Evolutionary conservation across 2,888 invertebrate species (phyloP), one percentile per base, ranked within the genome.

Genomic region (Malthinus seriepunctatus): DNA sequence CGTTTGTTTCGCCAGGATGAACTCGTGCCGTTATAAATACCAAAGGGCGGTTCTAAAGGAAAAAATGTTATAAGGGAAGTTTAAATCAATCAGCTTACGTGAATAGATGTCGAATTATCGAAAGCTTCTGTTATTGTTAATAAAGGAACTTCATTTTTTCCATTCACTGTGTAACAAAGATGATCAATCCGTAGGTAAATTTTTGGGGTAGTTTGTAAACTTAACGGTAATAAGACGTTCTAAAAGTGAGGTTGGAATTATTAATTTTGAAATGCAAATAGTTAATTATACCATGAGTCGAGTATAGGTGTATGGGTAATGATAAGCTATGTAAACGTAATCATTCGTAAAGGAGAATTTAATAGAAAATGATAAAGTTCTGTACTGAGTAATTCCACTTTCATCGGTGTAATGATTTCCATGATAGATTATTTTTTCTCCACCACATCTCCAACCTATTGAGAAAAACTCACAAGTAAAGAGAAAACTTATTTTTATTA

Each of bases 1-100:
- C 85, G 77, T 93, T 94, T 74, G 90, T 90, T 78, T 94, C 94
- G 0, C 93, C 92, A 1, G 94, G 93, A 80, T 94, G 94, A 7
- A 94, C 93, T 64, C 93, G 83, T 0, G 89, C 86, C 7, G 90
- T 87, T 48, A 94, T 80, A 72, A 93, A 88, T 63, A 93, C 79
- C 65, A 88, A 81, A 64, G 87, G 85, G 35, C 88, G 83, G 45
- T 84, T 83, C 88, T 88, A 70, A 4, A 74, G 68, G 23, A n/a
- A 42, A 42, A 42, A 42, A 8, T 42, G 39, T 42, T 42, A 23
- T 23, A 42, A n/a, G 15, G 2, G 6, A 14, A 39, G 15, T 7
- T 42, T 15, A 15, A 15, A 42, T 42, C 3, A n/a, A 9, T 39
- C 9, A 15, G 12, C 39, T 42, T 69, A 86, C 87, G 74, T 81